Evolutionary conservation across 35 echinoderm and acorn worm species (phyloP).

Genomic region (Apostichopus californicus): DNA sequence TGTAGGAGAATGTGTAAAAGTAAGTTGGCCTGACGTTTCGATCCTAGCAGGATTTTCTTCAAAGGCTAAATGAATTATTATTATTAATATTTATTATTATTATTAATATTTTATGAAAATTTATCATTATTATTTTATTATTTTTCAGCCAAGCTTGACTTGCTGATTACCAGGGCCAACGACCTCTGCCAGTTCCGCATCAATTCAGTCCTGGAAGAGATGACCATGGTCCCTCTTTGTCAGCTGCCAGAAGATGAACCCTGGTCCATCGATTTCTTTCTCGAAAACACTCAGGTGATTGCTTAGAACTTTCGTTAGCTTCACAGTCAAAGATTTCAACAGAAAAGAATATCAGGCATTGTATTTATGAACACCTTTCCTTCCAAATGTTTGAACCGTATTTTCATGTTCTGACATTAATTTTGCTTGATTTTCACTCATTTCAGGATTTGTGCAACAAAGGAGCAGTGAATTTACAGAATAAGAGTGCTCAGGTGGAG

Average conservation of each 20-base stretch:
- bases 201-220: constrained; percentile 89
- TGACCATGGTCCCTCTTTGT: constrained; percentile 85
- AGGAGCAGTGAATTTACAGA: constrained; percentile 80
- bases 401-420: too few relatives aligned
- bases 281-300: constrained; percentile 85
- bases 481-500: constrained; percentile 95
- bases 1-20: too few relatives aligned
- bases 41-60: too few relatives aligned
- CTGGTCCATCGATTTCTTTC: constrained; percentile 92
- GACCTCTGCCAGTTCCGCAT: constrained; percentile 97
- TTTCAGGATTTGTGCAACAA: constrained; percentile 93
- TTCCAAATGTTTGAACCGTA: too few relatives aligned
- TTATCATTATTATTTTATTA: too few relatives aligned
- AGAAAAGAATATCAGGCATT: too few relatives aligned
- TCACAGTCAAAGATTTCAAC: too few relatives aligned
- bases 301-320: not conserved
- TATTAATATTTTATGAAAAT: too few relatives aligned
- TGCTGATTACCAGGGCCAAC: constrained; percentile 88
- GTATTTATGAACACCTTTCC: too few relatives aligned
- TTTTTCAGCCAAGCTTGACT: constrained; percentile 63
- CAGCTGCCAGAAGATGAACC: constrained; percentile 95
- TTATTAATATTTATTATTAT: too few relatives aligned
- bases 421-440: not conserved
- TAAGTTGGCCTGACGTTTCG: too few relatives aligned
- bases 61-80: too few relatives aligned